phyloP scores from a whole-genome alignment of 2,888 invertebrate genomes.

The Conops quadrifasciatus region DNA sequence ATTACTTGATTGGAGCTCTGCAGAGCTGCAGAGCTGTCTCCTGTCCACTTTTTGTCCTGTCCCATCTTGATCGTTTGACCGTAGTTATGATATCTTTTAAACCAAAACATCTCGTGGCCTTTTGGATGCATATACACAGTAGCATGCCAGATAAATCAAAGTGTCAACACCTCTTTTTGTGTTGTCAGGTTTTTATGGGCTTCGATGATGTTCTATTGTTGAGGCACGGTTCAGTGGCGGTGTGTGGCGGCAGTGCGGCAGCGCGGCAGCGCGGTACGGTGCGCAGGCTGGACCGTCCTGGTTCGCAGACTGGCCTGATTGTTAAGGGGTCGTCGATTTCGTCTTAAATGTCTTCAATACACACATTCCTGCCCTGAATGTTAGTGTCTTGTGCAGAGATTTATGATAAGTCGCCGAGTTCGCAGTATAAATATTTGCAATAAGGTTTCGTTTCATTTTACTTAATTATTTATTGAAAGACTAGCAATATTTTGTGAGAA shows the following conservation, averaged over 20 bases:
- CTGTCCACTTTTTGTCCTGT: background rate
- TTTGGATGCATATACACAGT: conserved; percentile 48
- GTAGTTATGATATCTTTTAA: conserved; percentile 53
- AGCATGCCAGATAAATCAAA: conserved; percentile 65
- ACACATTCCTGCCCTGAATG: background rate
- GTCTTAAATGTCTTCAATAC: background rate
- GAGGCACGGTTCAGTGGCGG: conserved; percentile 35
- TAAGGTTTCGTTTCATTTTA: background rate
- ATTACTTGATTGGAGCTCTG: conserved; percentile 47
- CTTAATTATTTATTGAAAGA: conserved; percentile 16
- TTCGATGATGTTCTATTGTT: conserved; percentile 64
- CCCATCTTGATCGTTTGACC: conserved; percentile 42
- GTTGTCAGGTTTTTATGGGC: conserved; percentile 64
- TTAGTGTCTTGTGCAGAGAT: conserved; percentile 1
- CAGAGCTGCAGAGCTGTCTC: conserved; percentile 29
- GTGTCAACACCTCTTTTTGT: conserved; percentile 66
- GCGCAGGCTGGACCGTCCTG: background rate
- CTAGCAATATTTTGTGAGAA: background rate
- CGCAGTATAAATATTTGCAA: background rate
- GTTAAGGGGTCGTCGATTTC: conserved; percentile 9
- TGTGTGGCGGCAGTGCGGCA: conserved; percentile 10
- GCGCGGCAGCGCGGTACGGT: background rate
- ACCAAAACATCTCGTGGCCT: conserved; percentile 18
- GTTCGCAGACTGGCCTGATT: background rate
- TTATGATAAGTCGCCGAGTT: conserved; percentile 26